phyloP scores from a whole-genome alignment of 1,140 invertebrate genomes.

The Rhyzopertha dominica region DNA sequence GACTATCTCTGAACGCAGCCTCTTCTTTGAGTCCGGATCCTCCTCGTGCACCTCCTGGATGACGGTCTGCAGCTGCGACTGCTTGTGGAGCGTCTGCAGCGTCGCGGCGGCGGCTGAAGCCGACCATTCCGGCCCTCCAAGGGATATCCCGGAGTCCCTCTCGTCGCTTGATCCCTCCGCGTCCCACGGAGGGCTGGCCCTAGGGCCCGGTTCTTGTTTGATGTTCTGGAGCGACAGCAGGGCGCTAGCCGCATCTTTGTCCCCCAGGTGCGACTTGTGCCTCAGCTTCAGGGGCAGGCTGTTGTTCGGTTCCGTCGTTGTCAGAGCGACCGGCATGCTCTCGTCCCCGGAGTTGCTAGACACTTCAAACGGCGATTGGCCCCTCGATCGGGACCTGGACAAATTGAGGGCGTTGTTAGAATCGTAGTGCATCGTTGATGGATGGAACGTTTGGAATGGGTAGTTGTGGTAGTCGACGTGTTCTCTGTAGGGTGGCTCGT shows the following conservation, averaged over 20 bases:
- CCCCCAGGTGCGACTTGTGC: slow-evolving; percentile 85
- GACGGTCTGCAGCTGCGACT: slow-evolving; percentile 49
- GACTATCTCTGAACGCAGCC: slow-evolving; percentile 80
- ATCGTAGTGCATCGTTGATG: slow-evolving; percentile 46
- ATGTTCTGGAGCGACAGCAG: slow-evolving; percentile 73
- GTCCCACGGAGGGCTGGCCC: slow-evolving; percentile 76
- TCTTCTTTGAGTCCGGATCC: slow-evolving; percentile 59
- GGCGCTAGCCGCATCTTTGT: slow-evolving; percentile 78
- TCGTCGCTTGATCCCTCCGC: slow-evolving; percentile 81
- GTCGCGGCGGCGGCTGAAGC: slow-evolving; percentile 39
- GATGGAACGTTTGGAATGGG: slow-evolving; percentile 31
- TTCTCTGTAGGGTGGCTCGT: slow-evolving; percentile 41
- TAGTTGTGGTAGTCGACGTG: slow-evolving; percentile 38
- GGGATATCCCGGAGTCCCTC: slow-evolving; percentile 79
- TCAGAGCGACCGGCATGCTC: slow-evolving; percentile 48
- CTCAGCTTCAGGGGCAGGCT: slow-evolving; percentile 82
- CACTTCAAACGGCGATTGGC: slow-evolving; percentile 61
- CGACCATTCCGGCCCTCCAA: slow-evolving; percentile 64
- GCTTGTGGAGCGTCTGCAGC: slow-evolving; percentile 41
- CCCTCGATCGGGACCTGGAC: slow-evolving; percentile 45
- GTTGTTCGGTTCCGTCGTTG: slow-evolving; percentile 49
- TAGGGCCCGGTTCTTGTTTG: slow-evolving; percentile 71
- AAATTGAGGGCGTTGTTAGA: slow-evolving; percentile 63
- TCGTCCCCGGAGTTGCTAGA: slow-evolving; percentile 71
- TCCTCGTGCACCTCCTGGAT: slow-evolving; percentile 39